Conservation (phyloP, 2,797 vertebrate genomes). For the Lates japonicus region DNA sequence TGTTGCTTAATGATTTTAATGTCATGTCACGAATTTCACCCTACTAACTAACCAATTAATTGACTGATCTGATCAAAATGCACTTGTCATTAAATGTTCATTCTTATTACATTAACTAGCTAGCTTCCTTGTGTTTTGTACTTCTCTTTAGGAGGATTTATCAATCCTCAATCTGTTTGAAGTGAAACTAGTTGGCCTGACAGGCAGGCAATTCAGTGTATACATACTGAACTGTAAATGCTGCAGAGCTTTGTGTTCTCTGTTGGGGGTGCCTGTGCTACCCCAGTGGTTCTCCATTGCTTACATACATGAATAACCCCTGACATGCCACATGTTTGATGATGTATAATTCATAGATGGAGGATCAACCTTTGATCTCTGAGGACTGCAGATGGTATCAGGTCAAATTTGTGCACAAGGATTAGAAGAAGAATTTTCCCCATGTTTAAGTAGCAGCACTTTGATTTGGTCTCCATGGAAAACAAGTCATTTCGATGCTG, state of each 20-base stretch:
- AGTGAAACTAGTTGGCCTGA: not conserved
- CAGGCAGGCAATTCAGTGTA: not conserved
- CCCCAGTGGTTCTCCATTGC: constrained; percentile 18
- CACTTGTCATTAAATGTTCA: not conserved
- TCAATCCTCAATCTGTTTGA: not conserved
- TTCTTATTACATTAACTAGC: not conserved
- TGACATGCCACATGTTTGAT: constrained; percentile 63
- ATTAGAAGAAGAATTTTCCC: constrained; percentile 41
- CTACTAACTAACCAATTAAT: not conserved
- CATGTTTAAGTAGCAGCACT: constrained; percentile 34
- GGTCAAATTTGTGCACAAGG: constrained; percentile 47
- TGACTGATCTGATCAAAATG: not conserved
- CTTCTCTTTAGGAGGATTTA: no score
- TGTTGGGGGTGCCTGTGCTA: not conserved
- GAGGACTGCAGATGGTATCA: constrained; percentile 57
- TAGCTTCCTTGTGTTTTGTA: not conserved
- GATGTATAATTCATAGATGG: constrained; percentile 63
- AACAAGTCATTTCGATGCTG: constrained; percentile 28
- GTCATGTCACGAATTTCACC: no score
- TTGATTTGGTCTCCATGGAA: constrained; percentile 43
- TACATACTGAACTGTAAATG: constrained; percentile 27
- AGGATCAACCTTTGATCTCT: constrained; percentile 59
- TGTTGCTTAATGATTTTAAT: constrained; percentile 19
- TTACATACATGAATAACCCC: constrained; percentile 60
- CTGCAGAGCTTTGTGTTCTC: constrained; percentile 22